phyloP scores from a whole-genome alignment of 37 sponge, comb jelly and placozoan genomes.

The Mnemiopsis leidyi region DNA sequence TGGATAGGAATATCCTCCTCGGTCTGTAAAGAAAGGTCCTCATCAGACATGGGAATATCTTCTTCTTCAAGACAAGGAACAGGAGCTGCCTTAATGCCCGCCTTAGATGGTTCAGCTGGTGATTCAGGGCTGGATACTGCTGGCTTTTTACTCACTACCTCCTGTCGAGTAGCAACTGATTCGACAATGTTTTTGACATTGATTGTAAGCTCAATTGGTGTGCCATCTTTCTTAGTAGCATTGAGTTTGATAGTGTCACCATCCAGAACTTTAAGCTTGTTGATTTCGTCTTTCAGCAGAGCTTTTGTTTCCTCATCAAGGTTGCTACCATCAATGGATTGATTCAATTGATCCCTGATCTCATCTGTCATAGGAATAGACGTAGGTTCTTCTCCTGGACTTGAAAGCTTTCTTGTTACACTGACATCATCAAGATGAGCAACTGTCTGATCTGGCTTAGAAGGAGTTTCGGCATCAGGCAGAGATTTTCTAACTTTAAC shows the following conservation, averaged over 20 bases:
- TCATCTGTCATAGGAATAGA: slow-evolving; percentile 12
- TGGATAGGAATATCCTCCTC: neutral
- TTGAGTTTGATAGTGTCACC: neutral
- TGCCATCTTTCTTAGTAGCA: slow-evolving; percentile 17
- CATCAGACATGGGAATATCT: neutral
- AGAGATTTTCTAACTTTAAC: neutral
- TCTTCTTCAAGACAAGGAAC: neutral
- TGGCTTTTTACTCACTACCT: too few species aligned
- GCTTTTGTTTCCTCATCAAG: slow-evolving; percentile 35
- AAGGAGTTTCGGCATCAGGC: neutral
- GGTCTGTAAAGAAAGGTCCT: neutral
- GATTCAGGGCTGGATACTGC: too few species aligned
- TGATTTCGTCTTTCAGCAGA: neutral
- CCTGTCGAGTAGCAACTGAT: too few species aligned
- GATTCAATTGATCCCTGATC: neutral
- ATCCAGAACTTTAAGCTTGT: neutral
- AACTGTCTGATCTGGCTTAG: neutral
- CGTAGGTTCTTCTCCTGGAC: neutral
- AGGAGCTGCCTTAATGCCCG: neutral
- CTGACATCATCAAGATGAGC: slow-evolving; percentile 3
- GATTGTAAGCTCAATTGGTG: slow-evolving; percentile 7
- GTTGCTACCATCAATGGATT: neutral
- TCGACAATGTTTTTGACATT: neutral
- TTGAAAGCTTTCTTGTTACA: neutral
- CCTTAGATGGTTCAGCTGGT: neutral